Evolutionary conservation across 1,140 invertebrate species (phyloP), one percentile per base, ranked within the genome.

Genomic region (Aethina tumida): DNA sequence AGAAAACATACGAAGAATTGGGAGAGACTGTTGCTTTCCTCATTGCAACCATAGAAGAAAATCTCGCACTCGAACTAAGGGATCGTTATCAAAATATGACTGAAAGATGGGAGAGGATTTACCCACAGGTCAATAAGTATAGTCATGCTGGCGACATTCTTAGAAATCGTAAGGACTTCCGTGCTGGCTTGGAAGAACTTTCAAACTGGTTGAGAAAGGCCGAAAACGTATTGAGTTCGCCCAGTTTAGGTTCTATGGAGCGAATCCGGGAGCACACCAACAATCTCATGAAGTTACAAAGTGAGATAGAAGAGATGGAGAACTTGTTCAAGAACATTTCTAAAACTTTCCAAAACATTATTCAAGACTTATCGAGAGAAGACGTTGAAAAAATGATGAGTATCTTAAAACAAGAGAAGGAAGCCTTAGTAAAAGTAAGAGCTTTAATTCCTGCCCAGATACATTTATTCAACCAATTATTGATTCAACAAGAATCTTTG

Each of bases 351-450:
- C 93, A 96, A 62, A 74, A 73, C 4, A 69, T 95, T 1, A 89
- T 95, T 10, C 85, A 84, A 48, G 88, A 95, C 58, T 66, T 94
- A n/a, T 80, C 82, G 0, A 73, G 86, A 13, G 86, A 94, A 21
- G 86, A 92, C 53, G 87, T 96, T 2, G 88, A 92, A 43, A 73
- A 73, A 30, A 90, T 93, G 75, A 87, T 95, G 81, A 75, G 78
- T 22, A 81, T 81, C 2, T 60, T 97, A 15, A 95, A 95, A 58
- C 83, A 82, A 51, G 84, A 93, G 51, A 90, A 90, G 62, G 90
- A 94, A 62, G 72, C 77, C 2, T 64, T 95, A 12, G 82, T 94
- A 0, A 74, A 74, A 52, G 77, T 93, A 4, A 69, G 87, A 28
- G 85, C 88, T 4, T 69, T 79, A 35, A 78, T 91, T 30, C 84